These are phyloP conservation scores for Albula goreensis DNA, from an alignment of 2,113 vertebrate species.

Conservation along the genomic window DNA sequence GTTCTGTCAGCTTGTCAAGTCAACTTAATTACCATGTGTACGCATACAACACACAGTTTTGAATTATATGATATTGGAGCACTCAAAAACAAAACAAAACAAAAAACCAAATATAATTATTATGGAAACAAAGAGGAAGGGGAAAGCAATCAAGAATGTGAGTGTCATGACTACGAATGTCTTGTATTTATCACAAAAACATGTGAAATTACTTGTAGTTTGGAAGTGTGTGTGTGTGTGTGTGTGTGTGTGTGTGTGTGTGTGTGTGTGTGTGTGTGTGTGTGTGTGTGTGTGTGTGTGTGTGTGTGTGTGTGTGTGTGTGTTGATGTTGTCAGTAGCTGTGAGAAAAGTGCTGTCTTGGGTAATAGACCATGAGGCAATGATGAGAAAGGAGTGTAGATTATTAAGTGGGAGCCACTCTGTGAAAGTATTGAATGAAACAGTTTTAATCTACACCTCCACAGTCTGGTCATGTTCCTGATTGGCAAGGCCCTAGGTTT, in stretches of 20 bases:
- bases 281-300: slow-evolving; percentile 11
- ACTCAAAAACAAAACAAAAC: neutral
- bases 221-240: neutral
- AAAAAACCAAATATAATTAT: neutral
- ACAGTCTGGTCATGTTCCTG: neutral
- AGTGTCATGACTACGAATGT: no score
- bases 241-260: no score
- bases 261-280: slow-evolving; percentile 32
- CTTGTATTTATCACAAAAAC: no score
- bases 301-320: neutral
- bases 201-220: no score
- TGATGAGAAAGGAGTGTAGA: neutral
- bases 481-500: neutral
- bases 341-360: neutral
- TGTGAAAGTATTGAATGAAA: neutral
- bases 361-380: neutral
- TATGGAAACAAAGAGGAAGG: neutral
- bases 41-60: neutral
- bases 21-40: neutral
- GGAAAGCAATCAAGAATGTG: no score
- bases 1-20: neutral
- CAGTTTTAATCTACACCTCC: neutral
- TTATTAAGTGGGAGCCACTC: neutral
- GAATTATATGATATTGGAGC: neutral
- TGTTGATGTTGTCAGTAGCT: neutral